Evolutionary conservation across 2,113 vertebrate genomes (phyloP).

Genomic region (Otus sunia): DNA sequence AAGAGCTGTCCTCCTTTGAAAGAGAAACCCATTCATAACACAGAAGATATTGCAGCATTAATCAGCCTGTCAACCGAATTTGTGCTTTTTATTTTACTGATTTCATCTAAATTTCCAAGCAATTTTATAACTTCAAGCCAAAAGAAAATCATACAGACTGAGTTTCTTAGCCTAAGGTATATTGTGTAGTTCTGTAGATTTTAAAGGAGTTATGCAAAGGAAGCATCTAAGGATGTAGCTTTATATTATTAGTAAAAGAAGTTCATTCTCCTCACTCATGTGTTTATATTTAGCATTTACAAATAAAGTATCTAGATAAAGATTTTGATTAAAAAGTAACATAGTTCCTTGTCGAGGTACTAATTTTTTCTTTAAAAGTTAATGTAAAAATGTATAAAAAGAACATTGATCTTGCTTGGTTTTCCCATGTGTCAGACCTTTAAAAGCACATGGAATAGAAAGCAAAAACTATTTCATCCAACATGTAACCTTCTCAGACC

Average conservation of each 20-base stretch:
- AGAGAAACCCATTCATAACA: background rate
- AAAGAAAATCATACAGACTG: background rate
- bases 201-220: background rate
- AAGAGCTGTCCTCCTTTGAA: slow-evolving; percentile 60
- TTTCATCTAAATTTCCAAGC: background rate
- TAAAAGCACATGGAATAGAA: background rate
- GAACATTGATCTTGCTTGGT: background rate
- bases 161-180: background rate
- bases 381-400: background rate
- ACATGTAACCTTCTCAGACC: slow-evolving; percentile 69
- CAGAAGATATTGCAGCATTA: background rate
- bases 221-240: background rate
- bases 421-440: background rate
- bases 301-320: background rate
- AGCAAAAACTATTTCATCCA: slow-evolving; percentile 52
- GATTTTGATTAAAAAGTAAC: background rate
- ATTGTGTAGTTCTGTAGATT: background rate
- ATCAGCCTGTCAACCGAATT: background rate
- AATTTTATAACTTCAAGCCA: background rate
- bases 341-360: background rate
- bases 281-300: background rate
- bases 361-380: background rate
- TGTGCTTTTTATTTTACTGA: background rate
- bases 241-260: background rate
- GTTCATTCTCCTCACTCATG: background rate